A percentile compares a stretch with the other conserved stretches of the same genome.
These are phyloP conservation scores for Enoplolaimus lenunculus DNA, from an alignment of 2,888 invertebrate species.

Conservation along the genomic window DNA sequence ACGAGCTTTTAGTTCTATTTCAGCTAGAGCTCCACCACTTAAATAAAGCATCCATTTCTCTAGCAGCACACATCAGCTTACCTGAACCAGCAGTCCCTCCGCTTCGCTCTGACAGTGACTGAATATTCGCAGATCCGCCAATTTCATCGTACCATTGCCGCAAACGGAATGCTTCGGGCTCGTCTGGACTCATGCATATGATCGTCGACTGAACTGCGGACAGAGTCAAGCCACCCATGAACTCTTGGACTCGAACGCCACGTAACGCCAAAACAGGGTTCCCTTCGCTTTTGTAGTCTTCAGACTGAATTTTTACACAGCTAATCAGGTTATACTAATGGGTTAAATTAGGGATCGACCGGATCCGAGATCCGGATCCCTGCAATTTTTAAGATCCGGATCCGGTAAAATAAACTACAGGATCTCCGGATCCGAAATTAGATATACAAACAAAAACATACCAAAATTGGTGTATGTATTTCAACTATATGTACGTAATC, in stretches of 20 bases:
- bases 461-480: no score
- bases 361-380: no score
- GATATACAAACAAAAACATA: no score
- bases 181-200: constrained; percentile 70
- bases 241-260: constrained; percentile 69
- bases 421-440: not conserved
- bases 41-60: no score
- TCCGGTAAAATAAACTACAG: no score
- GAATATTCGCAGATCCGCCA: constrained; percentile 51
- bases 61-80: no score
- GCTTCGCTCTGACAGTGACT: constrained; percentile 47
- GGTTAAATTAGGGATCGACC: no score
- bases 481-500: no score
- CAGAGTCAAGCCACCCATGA: constrained; percentile 53
- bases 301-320: constrained; percentile 60
- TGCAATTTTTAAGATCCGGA: no score
- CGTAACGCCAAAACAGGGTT: constrained; percentile 74
- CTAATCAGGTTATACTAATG: no score
- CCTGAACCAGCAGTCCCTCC: constrained; percentile 24
- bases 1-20: no score
- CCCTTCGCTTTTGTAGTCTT: constrained; percentile 42
- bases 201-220: constrained; percentile 39
- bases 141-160: constrained; percentile 75
- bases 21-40: no score
- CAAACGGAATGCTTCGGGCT: constrained; percentile 65